Conservation (phyloP, 2,113 vertebrate genomes). For the Phylloscopus whistleri region DNA sequence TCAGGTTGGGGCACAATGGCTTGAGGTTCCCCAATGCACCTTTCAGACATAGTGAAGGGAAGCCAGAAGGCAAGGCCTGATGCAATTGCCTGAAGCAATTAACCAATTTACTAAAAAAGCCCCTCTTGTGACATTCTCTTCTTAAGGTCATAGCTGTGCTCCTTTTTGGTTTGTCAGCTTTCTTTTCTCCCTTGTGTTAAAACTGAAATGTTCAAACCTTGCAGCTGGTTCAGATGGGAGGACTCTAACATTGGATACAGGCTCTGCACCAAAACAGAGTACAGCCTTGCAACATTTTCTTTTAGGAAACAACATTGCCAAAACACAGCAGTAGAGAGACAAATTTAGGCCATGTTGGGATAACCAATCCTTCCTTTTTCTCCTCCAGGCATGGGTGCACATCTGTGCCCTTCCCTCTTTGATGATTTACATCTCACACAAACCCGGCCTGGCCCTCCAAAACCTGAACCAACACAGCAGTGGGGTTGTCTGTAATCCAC, state of each 20-base stretch:
- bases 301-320: neutral
- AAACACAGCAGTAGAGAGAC: neutral
- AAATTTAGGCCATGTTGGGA: neutral
- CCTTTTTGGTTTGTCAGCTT: neutral
- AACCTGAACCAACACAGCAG: neutral
- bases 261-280: accelerated
- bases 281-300: neutral
- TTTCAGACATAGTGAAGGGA: neutral
- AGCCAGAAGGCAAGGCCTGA: neutral
- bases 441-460: neutral
- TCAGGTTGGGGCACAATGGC: neutral
- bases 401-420: neutral
- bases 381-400: neutral
- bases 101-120: neutral
- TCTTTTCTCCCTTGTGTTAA: neutral
- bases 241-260: neutral
- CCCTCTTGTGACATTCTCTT: neutral
- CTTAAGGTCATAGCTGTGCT: neutral
- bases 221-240: neutral
- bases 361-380: neutral
- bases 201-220: neutral
- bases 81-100: neutral
- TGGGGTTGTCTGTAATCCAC: neutral
- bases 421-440: neutral
- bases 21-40: neutral